A percentile compares a stretch with the other conserved stretches of the same genome.
phyloP scores from a whole-genome alignment of 2,113 vertebrate species.

The Vicugna pacos region DNA sequence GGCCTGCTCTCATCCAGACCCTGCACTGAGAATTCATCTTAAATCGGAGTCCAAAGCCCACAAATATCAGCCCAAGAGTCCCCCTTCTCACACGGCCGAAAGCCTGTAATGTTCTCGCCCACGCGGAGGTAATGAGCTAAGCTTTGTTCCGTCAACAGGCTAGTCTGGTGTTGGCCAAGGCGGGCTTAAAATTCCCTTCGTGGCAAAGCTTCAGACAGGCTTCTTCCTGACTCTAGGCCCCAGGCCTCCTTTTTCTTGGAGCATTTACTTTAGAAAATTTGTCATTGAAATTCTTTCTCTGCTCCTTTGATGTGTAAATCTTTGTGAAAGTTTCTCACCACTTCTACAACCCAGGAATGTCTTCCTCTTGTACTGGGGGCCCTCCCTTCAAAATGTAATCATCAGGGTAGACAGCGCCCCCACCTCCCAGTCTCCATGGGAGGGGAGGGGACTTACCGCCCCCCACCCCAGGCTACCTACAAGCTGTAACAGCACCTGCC shows the following conservation, averaged over 20 bases:
- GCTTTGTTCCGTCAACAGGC: neutral
- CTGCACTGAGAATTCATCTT: neutral
- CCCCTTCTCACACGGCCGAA: neutral
- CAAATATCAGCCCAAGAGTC: rapidly evolving
- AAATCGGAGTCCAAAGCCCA: neutral
- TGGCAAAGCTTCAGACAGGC: neutral
- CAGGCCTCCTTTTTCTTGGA: neutral
- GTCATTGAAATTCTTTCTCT: neutral
- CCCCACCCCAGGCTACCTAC: no score
- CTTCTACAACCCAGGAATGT: neutral
- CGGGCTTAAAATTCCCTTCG: neutral
- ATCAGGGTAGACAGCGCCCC: no score
- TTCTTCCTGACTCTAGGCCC: neutral
- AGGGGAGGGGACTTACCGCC: no score
- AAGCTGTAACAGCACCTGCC: no score
- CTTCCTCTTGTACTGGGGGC: neutral
- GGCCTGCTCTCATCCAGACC: neutral
- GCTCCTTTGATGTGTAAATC: neutral
- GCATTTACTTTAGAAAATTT: neutral
- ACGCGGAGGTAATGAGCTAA: neutral
- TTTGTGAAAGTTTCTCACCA: neutral
- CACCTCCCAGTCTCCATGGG: rapidly evolving
- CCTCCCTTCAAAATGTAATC: neutral
- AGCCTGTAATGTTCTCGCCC: neutral
- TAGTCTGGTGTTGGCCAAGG: neutral